These are phyloP conservation scores for Drosophila lutescens DNA, from an alignment of 2,888 invertebrate genomes.

Conservation along the genomic window DNA sequence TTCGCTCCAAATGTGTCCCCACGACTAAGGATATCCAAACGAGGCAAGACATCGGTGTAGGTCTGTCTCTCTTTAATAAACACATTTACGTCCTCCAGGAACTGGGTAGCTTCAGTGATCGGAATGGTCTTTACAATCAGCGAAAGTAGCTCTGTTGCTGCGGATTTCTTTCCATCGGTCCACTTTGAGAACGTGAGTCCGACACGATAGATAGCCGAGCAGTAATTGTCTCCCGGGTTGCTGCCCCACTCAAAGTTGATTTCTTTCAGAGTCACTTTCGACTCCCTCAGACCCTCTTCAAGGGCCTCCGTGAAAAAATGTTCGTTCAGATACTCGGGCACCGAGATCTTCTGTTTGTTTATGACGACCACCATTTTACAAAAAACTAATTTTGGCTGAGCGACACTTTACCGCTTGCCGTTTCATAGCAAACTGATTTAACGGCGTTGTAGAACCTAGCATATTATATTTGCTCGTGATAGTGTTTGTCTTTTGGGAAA, in stretches of 20 bases:
- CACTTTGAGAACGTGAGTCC: slow-evolving; percentile 56
- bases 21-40: slow-evolving; percentile 82
- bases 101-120: slow-evolving; percentile 66
- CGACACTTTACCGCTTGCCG: slow-evolving; percentile 9
- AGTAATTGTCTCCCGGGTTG: slow-evolving; percentile 81
- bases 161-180: slow-evolving; percentile 32
- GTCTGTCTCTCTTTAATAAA: slow-evolving; percentile 84
- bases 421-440: slow-evolving; percentile 19
- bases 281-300: slow-evolving; percentile 74
- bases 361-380: slow-evolving; percentile 61
- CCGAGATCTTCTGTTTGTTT: slow-evolving; percentile 62
- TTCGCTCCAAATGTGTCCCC: slow-evolving; percentile 75
- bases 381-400: neutral
- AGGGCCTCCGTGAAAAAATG: slow-evolving; percentile 75
- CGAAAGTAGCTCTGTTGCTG: slow-evolving; percentile 56
- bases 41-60: slow-evolving; percentile 82
- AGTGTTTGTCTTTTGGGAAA: too few species aligned
- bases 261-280: slow-evolving; percentile 61
- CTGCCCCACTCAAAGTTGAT: slow-evolving; percentile 78
- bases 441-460: too few species aligned
- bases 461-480: too few species aligned
- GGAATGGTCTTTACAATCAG: slow-evolving; percentile 82
- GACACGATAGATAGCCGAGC: slow-evolving; percentile 81
- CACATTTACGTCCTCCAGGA: slow-evolving; percentile 83
- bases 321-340: slow-evolving; percentile 73